A percentile compares a stretch with the other conserved stretches of the same genome.
These are phyloP conservation scores for Sanderia malayensis DNA, from an alignment of 30 jellyfish, hydroid and myxozoan species.

Conservation along the genomic window DNA sequence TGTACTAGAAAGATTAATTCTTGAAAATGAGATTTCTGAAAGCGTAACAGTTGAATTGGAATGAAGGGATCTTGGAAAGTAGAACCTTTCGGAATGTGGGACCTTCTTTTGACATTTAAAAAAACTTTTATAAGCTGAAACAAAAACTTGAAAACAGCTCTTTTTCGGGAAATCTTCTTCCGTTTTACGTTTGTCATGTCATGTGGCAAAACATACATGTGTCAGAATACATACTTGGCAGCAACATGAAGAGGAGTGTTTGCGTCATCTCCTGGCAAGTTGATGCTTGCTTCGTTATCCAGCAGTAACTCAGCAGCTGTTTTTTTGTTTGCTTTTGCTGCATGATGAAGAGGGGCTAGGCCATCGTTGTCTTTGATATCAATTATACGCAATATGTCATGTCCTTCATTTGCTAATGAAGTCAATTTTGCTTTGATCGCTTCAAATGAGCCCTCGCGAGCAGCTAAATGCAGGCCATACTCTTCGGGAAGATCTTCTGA, in stretches of 20 bases:
- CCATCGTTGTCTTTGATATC: slow-evolving; percentile 62
- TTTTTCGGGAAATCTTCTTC: too few relatives aligned
- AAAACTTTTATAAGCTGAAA: too few relatives aligned
- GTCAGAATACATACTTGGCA: slow-evolving; percentile 89
- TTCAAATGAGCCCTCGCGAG: slow-evolving; percentile 78
- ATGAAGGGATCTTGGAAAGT: too few relatives aligned
- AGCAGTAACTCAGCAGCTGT: slow-evolving; percentile 42
- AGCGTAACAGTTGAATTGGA: too few relatives aligned
- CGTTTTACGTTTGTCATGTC: too few relatives aligned
- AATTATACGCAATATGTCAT: slow-evolving; percentile 46
- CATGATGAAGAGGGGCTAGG: slow-evolving; percentile 82
- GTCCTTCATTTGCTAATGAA: slow-evolving; percentile 44
- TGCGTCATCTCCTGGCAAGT: slow-evolving; percentile 53
- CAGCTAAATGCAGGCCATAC: slow-evolving; percentile 82
- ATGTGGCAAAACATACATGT: too few relatives aligned
- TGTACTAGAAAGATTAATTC: not conserved
- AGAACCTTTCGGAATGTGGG: too few relatives aligned
- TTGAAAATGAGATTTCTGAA: not conserved
- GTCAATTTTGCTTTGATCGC: slow-evolving; percentile 26
- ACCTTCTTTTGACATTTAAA: too few relatives aligned
- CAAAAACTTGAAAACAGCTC: too few relatives aligned
- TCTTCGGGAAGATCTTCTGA: slow-evolving; percentile 34
- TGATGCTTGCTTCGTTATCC: slow-evolving; percentile 72
- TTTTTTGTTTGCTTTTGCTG: slow-evolving; percentile 73
- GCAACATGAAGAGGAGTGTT: slow-evolving; percentile 92